These are phyloP conservation scores for Adelges cooleyi DNA, from an alignment of 1,140 invertebrate genomes.

Conservation along the genomic window DNA sequence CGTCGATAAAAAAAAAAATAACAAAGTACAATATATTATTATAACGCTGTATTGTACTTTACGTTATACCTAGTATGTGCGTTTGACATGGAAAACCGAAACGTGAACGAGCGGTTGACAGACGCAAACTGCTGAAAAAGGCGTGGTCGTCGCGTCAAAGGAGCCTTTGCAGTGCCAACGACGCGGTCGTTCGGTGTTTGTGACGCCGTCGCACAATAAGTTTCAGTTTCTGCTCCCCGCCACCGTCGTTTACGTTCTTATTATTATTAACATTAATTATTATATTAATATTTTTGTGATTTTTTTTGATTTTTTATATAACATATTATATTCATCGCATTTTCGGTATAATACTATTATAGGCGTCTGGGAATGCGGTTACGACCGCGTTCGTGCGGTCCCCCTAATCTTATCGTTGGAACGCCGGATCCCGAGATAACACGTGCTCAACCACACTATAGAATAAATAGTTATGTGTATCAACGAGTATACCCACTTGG, in stretches of 20 bases:
- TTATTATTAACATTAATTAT: no score
- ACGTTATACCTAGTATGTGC: no score
- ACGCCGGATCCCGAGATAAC: slow-evolving; percentile 1
- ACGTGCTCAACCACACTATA: no score
- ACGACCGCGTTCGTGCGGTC: not conserved
- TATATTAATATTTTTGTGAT: no score
- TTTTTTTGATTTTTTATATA: no score
- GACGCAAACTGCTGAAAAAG: slow-evolving; percentile 26
- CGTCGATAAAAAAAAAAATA: slow-evolving; percentile 16
- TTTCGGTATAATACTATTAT: no score
- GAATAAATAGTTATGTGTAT: no score
- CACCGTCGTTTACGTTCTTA: no score
- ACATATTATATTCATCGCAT: slow-evolving; percentile 11
- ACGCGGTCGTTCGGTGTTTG: not conserved
- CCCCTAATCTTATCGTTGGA: slow-evolving; percentile 17
- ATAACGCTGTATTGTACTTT: no score
- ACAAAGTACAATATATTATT: no score
- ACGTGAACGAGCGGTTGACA: slow-evolving; percentile 24
- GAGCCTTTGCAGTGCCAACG: slow-evolving; percentile 11
- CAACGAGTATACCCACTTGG: no score
- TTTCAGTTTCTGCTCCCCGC: slow-evolving; percentile 9
- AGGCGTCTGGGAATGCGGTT: slow-evolving; percentile 22
- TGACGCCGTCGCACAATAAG: not conserved
- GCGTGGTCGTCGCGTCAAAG: slow-evolving; percentile 20
- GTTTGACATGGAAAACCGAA: slow-evolving; percentile 6